Evolutionary conservation across 2,113 vertebrate genomes (phyloP), one percentile per base, ranked within the genome.

Genomic region (Coreoperca whiteheadi): DNA sequence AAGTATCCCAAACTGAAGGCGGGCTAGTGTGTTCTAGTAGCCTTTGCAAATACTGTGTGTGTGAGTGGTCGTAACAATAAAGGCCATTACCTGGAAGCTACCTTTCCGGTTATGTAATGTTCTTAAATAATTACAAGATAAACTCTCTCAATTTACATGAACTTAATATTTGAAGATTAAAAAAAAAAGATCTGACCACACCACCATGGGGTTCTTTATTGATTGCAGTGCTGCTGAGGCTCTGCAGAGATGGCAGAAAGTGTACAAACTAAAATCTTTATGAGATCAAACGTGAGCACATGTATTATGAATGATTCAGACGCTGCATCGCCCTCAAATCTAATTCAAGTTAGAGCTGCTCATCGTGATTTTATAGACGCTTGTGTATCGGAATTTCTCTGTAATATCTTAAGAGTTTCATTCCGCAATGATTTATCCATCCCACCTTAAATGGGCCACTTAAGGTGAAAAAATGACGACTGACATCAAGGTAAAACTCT

Each of bases 241-340:
- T 53, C 25, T 53, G 54, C 46, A 61, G 28, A 79, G n/a, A 73
- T 43, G 61, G 34, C 23, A 64, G 8, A n/a, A 66, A 25, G 53
- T 75, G 70, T 60, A 61, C 69, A 71, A 54, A 60, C 77, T 86
- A 4, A 74, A 81, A 89, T 60, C 15, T 74, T 64, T 18, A 74
- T 53, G 12, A 83, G 50, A 67, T 86, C 70, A 75, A 60, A 70
- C 65, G 43, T 65, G 54, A 61, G 37, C 41, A 8, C 25, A 77
- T 86, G 46, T 20, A 78, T 86, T 65, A 81, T 74, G 54, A 74
- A 86, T 73, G 87, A 83, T 25, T 11, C 67, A 78, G 81, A 39
- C 56, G 1, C 18, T 28, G 76, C 68, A 21, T 69, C n/a, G 0
- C 8, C 68, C 56, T 69, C 66, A 77, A 79, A 74, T 81, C 77